phyloP scores from a whole-genome alignment of 2,888 invertebrate species.

The Euclidia mi region DNA sequence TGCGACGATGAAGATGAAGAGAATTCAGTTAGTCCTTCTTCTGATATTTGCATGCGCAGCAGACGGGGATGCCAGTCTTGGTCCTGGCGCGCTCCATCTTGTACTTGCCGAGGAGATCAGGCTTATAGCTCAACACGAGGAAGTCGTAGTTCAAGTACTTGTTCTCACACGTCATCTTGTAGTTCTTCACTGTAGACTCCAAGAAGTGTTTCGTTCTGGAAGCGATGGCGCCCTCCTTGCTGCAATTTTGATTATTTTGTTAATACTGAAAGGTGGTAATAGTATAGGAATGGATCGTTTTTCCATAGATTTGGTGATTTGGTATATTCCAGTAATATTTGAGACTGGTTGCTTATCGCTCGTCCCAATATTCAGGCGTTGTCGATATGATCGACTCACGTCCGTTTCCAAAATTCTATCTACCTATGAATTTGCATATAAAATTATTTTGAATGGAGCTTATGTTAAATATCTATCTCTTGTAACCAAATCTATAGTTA shows the following conservation, averaged over 20 bases:
- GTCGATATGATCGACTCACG: too few relatives aligned
- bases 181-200: neutral
- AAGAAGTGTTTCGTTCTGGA: conserved; percentile 24
- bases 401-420: too few relatives aligned
- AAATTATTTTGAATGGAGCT: too few relatives aligned
- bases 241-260: conserved; percentile 21
- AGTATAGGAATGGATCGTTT: neutral
- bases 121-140: conserved; percentile 40
- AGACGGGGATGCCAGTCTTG: conserved; percentile 48
- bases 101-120: neutral
- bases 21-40: too few relatives aligned
- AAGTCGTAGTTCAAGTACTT: conserved; percentile 39
- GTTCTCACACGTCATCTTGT: conserved; percentile 36
- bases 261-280: neutral
- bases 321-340: too few relatives aligned
- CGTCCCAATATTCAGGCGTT: too few relatives aligned
- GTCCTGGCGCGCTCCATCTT: conserved; percentile 35
- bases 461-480: too few relatives aligned
- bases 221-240: conserved; percentile 23
- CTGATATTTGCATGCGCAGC: conserved; percentile 45
- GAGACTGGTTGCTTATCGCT: too few relatives aligned
- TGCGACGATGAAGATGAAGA: too few relatives aligned
- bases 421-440: too few relatives aligned
- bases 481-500: too few relatives aligned
- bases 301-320: too few relatives aligned